Conservation (phyloP, 2,113 vertebrate genomes). For the Ageneiosus marmoratus region DNA sequence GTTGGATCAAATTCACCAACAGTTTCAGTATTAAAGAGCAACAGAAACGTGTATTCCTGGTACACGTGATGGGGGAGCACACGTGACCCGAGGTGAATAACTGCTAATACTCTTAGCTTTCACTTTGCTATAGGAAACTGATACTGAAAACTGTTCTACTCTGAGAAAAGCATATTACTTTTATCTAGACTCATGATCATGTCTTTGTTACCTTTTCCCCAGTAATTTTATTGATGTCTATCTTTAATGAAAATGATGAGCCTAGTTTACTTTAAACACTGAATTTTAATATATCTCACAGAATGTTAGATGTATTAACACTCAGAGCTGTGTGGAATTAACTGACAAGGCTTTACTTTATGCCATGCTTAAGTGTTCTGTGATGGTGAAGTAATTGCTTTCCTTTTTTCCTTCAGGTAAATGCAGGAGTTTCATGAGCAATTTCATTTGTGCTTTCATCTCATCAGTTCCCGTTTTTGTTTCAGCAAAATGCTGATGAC, state of each 20-base stretch:
- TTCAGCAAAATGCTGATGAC: background rate
- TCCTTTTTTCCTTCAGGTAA: background rate
- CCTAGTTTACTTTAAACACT: background rate
- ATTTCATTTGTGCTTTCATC: background rate
- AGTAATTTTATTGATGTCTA: background rate
- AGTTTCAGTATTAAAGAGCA: background rate
- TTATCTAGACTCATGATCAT: background rate
- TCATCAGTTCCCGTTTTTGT: background rate
- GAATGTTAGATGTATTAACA: too few relatives aligned
- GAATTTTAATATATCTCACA: background rate
- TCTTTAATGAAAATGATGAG: background rate
- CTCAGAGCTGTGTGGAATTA: background rate
- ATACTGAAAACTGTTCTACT: background rate
- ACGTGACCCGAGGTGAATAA: background rate
- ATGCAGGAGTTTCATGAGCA: background rate
- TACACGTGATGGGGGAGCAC: background rate
- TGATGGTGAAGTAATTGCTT: background rate
- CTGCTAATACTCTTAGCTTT: too few relatives aligned
- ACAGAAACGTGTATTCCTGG: background rate
- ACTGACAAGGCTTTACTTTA: background rate
- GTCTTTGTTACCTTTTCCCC: background rate
- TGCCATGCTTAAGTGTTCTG: background rate
- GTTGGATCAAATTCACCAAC: background rate
- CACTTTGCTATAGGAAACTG: background rate
- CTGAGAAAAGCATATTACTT: background rate